These are phyloP conservation scores for Baronia brevicornis DNA, from an alignment of 2,888 invertebrate species.

Conservation along the genomic window DNA sequence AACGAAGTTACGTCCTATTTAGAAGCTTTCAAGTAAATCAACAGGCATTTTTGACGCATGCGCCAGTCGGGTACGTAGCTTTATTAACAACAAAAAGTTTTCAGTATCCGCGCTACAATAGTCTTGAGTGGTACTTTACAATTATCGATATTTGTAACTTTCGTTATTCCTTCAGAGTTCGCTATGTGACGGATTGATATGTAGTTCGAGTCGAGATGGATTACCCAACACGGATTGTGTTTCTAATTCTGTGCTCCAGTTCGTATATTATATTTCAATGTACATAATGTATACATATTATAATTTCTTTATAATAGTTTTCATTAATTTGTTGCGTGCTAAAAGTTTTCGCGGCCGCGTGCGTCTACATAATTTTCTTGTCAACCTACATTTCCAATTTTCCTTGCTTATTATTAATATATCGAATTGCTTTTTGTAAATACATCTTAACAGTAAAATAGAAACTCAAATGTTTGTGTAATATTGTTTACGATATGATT, in stretches of 20 bases:
- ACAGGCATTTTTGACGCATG: constrained; percentile 27
- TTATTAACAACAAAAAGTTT: constrained; percentile 19
- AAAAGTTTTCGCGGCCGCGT: constrained; percentile 33
- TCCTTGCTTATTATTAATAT: constrained; percentile 14
- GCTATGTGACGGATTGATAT: constrained; percentile 13
- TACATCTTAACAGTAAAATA: too few species aligned
- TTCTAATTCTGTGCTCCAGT: constrained; percentile 57
- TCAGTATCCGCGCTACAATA: constrained; percentile 24
- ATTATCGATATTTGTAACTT: constrained; percentile 6
- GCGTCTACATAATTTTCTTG: constrained; percentile 44
- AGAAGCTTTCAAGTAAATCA: constrained; percentile 23
- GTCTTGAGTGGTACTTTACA: constrained; percentile 20
- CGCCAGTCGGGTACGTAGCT: constrained; percentile 16
- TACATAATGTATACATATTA: constrained; percentile 5
- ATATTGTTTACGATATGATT: too few species aligned
- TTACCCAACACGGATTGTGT: constrained; percentile 45
- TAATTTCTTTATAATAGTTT: constrained; percentile 26
- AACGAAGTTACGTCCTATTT: constrained; percentile 12
- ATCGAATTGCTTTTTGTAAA: constrained; percentile 24
- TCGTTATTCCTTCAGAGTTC: constrained; percentile 2
- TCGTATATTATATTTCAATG: too few species aligned
- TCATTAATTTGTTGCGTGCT: constrained; percentile 37
- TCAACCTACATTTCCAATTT: constrained; percentile 36
- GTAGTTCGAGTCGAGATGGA: constrained; percentile 34
- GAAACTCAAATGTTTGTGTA: too few species aligned